Conservation (phyloP, 2,797 vertebrate genomes). For the Typhlichthys eigenmanni region DNA sequence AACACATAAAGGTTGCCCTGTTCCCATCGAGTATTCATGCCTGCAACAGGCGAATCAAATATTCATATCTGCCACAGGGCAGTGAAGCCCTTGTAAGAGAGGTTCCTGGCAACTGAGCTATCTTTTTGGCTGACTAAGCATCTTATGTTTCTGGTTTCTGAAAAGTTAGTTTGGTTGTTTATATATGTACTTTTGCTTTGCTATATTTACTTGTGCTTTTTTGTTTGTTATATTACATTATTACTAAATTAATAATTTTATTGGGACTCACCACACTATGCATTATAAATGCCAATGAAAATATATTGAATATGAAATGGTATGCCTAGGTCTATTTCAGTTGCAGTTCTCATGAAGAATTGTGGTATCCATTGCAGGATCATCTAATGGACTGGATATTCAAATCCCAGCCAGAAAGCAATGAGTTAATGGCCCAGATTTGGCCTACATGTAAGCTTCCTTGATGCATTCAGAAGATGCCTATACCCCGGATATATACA, state of each 20-base stretch:
- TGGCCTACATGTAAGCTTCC: too few species aligned
- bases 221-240: neutral
- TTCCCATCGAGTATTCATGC: conserved; percentile 58
- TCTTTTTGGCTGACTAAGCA: conserved; percentile 29
- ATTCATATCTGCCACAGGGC: conserved; percentile 58
- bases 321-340: too few species aligned
- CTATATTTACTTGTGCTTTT: neutral
- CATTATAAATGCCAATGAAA: conserved; percentile 4
- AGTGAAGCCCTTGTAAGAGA: conserved; percentile 45
- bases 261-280: neutral
- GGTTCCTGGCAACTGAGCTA: conserved; percentile 28
- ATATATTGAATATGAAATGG: conserved; percentile 1
- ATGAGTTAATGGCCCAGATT: too few species aligned
- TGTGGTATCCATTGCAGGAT: too few species aligned
- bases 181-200: neutral
- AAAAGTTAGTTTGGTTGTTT: conserved; percentile 1
- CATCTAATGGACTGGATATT: too few species aligned
- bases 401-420: too few species aligned
- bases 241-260: neutral
- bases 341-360: too few species aligned
- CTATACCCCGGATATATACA: too few species aligned
- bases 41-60: conserved; percentile 62
- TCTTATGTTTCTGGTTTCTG: conserved; percentile 36
- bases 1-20: conserved; percentile 28
- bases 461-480: too few species aligned